Evolutionary conservation across 2,888 invertebrate genomes (phyloP).

Genomic region (Drosophila prostipennis): DNA sequence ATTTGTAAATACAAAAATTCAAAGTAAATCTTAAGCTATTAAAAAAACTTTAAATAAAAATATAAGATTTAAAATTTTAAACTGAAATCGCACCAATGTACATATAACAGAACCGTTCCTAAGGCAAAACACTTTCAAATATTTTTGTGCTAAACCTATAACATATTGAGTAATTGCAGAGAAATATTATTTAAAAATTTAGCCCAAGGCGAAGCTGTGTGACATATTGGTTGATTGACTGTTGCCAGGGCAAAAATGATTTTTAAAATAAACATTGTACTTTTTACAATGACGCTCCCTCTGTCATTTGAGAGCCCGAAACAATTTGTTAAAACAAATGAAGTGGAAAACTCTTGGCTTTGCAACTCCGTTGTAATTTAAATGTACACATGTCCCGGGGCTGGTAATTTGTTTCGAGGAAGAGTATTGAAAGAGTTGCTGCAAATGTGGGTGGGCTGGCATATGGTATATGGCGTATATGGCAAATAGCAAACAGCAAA

Average conservation of each 20-base stretch:
- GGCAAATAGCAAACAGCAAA: slow-evolving; percentile 1
- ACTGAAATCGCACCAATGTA: not conserved
- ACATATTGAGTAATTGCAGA: slow-evolving; percentile 1
- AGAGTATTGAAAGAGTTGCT: slow-evolving; percentile 31
- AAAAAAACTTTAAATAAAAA: too few relatives aligned
- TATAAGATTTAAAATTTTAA: not conserved
- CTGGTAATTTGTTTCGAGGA: slow-evolving; percentile 25
- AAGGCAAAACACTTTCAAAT: not conserved
- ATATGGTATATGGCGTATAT: slow-evolving; percentile 13
- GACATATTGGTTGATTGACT: slow-evolving; percentile 21
- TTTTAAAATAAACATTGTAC: slow-evolving; percentile 8
- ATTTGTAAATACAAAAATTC: too few relatives aligned
- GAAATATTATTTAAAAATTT: slow-evolving; percentile 2
- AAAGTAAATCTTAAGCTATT: too few relatives aligned
- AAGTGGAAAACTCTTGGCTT: slow-evolving; percentile 26
- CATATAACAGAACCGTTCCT: too few relatives aligned
- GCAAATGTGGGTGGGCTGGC: not conserved
- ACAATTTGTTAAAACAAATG: slow-evolving; percentile 32
- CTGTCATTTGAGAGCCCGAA: slow-evolving; percentile 1
- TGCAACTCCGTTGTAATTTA: slow-evolving; percentile 26
- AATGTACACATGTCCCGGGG: slow-evolving; percentile 32
- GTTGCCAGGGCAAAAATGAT: slow-evolving; percentile 6
- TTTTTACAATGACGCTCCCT: not conserved
- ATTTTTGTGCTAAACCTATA: not conserved
- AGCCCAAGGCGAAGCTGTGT: slow-evolving; percentile 1